Evolutionary conservation across 2,888 invertebrate genomes (phyloP).

Genomic region (Scaptomyza flava): DNA sequence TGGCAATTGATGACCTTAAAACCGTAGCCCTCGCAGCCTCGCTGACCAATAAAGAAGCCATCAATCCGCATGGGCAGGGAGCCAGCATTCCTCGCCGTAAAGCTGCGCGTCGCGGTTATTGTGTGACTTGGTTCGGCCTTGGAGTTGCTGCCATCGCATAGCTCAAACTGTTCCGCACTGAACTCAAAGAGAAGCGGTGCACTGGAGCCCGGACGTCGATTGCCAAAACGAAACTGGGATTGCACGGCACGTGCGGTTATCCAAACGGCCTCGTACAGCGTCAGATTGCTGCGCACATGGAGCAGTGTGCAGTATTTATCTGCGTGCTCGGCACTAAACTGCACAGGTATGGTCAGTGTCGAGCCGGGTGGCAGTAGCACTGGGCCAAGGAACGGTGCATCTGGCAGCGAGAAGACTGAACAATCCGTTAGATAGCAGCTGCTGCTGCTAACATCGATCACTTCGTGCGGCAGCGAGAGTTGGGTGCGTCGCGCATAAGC

Average conservation of each 20-base stretch:
- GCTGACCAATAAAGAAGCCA: constrained; percentile 87
- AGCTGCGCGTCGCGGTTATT: constrained; percentile 91
- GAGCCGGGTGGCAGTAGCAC: constrained; percentile 75
- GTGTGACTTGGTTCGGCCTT: constrained; percentile 5
- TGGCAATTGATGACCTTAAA: constrained; percentile 91
- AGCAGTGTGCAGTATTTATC: constrained; percentile 83
- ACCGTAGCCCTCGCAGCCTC: constrained; percentile 91
- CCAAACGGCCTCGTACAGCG: constrained; percentile 93
- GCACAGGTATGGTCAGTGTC: constrained; percentile 76
- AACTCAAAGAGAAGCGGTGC: constrained; percentile 93
- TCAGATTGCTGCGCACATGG: constrained; percentile 93
- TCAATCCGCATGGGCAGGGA: constrained; percentile 92
- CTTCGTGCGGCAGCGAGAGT: constrained; percentile 82
- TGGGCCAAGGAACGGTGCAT: constrained; percentile 47
- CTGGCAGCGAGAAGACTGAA: constrained; percentile 80
- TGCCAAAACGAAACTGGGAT: constrained; percentile 95
- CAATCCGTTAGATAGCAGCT: constrained; percentile 82
- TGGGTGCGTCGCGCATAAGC: constrained; percentile 75
- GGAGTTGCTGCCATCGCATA: constrained; percentile 82
- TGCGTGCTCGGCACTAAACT: constrained; percentile 75
- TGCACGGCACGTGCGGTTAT: constrained; percentile 93
- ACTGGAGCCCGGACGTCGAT: constrained; percentile 91
- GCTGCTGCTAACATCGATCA: constrained; percentile 80
- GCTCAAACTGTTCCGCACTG: constrained; percentile 86
- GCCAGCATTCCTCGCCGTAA: constrained; percentile 95